Evolutionary conservation across 2,888 invertebrate species (phyloP), one percentile per base, ranked within the genome.

Genomic region (Laspeyria flexula): DNA sequence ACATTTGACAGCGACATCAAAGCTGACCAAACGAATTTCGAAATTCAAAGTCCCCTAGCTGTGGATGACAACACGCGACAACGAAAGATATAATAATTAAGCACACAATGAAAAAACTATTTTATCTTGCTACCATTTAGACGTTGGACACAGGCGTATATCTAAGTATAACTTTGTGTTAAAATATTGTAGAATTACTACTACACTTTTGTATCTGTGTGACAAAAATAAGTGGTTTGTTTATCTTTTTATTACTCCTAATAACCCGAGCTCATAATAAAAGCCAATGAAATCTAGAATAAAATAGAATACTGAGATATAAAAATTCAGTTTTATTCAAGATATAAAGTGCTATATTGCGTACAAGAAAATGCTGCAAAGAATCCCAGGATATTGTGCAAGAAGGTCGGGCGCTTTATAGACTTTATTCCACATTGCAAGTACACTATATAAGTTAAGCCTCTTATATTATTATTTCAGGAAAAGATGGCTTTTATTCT

Each of bases 381-480:
- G 40, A 55, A 57, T 34, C 49, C 30, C n/a, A 62, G 56, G 31
- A 55, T 58, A 48, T 55, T 53, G 37, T 34, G 34, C 15, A 5
- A n/a, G 29, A 37, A 55, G 49, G 50, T 48, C 48, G 48, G 33
- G 18, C 45, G 21, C 63, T 68, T 51, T 39, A 51, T 43, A 56
- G 44, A 55, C 35, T 61, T 61, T 59, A 48, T 33, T 60, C 41
- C 45, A 13, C 44, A 34, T 27, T 50, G 51, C 51, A 55, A 59
- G 52, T 31, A 44, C 61, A 64, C 56, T 52, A 59, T 63, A 59
- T 53, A 39, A 42, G 25, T 42, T 66, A 65, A 74, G 65, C 66
- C 31, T 37, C 65, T 72, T 70, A 66, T 43, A 41, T 55, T 63
- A 55, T 67, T 70, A 49, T 57, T 61, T 60, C 44, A 46, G 49